Evolutionary conservation across 2,113 vertebrate genomes (phyloP), one percentile per base, ranked within the genome.

Genomic region (Periophthalmodon schlosseri): DNA sequence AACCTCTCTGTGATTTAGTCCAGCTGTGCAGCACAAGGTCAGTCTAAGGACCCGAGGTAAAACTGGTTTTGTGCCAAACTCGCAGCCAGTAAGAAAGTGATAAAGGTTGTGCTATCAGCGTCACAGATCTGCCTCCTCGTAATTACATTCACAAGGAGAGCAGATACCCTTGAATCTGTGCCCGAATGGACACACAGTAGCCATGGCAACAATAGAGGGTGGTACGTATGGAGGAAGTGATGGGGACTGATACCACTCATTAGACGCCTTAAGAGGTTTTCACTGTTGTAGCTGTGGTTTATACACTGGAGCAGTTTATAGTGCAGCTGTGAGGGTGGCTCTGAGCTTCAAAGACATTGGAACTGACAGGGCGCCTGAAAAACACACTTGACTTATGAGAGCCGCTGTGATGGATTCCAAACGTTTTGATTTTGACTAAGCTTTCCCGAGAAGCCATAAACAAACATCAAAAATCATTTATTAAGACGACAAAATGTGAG

Each of bases 121-220:
- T 68, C 77, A 82, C 79, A 78, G 73, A 89, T 90, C 86, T 85
- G 81, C 79, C 49, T 84, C 80, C 75, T 65, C 36, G 60, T 92
- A 91, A 93, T 92, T 92, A 91, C 84, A 90, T 88, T 88, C 83
- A 87, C 83, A 79, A 86, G 70, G 84, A 90, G 78, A 83, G 81
- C 76, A 84, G 75, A 92, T 86, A 90, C 83, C 86, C 89, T 89
- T 87, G 81, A 92, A 91, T 81, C 70, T 75, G 84, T 83, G 85
- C 79, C 79, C 69, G 69, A 78, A 89, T 85, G 73, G 87, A 85
- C 77, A 46, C 81, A 75, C 88, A 87, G 87, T 86, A 83, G 79
- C 84, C 89, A 91, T 90, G 86, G 90, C 85, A 91, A 90, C 88
- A 82, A 91, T 79, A 84, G 73, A 75, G 79, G 74, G 70, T 79